Conservation (phyloP, 2,797 vertebrate species). For the Phoeniculus purpureus region DNA sequence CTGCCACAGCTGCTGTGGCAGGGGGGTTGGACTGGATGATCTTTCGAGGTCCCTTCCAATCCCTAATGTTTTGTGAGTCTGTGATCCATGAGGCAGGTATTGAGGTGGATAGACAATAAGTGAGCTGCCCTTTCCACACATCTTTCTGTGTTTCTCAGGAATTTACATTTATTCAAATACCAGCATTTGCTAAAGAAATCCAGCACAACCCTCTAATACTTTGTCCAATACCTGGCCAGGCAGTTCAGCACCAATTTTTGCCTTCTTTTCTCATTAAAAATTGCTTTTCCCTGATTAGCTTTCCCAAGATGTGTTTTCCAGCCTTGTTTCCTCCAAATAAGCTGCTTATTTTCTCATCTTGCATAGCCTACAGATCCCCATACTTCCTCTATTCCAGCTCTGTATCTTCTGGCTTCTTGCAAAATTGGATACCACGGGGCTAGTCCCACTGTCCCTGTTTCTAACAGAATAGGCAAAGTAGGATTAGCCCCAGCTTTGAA, state of each 20-base stretch:
- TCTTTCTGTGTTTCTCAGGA: neutral
- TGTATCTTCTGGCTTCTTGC: neutral
- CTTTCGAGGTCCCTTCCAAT: too few species aligned
- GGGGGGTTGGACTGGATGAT: too few species aligned
- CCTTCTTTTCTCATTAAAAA: neutral
- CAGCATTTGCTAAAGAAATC: neutral
- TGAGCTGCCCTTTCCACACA: neutral
- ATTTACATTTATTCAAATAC: neutral
- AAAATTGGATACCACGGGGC: neutral
- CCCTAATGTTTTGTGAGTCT: too few species aligned
- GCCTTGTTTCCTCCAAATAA: neutral
- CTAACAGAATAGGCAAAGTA: slow-evolving; percentile 15
- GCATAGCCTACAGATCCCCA: neutral
- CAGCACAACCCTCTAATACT: neutral
- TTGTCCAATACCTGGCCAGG: neutral
- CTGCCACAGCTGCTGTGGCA: too few species aligned
- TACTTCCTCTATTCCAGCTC: neutral
- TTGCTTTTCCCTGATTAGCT: neutral
- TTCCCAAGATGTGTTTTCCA: neutral
- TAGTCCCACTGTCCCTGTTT: neutral
- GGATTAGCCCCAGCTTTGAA: slow-evolving; percentile 34
- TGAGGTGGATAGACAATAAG: too few species aligned
- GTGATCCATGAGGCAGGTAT: too few species aligned
- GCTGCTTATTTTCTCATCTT: neutral
- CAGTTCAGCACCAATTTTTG: neutral